phyloP scores from a whole-genome alignment of 2,888 invertebrate genomes.

The Xestia sexstrigata region DNA sequence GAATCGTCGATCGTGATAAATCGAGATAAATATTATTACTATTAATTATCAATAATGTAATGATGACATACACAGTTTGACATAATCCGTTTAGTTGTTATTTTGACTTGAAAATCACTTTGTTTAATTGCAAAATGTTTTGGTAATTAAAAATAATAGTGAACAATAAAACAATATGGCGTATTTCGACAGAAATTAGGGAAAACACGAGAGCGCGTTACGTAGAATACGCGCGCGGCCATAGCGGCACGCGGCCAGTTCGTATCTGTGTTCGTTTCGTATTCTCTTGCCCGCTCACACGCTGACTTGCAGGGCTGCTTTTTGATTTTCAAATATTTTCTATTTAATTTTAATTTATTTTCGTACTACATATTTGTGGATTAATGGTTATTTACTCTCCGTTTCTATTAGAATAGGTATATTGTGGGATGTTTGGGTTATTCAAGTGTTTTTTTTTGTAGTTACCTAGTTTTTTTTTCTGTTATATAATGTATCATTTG shows the following conservation, averaged over 20 bases:
- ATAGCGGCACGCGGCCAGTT: slow-evolving; percentile 79
- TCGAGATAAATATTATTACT: slow-evolving; percentile 64
- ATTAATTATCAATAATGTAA: slow-evolving; percentile 59
- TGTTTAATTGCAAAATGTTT: slow-evolving; percentile 57
- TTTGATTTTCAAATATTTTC: slow-evolving; percentile 31
- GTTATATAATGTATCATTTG: too few relatives aligned
- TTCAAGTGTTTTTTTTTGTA: background rate
- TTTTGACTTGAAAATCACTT: slow-evolving; percentile 47
- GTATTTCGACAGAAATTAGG: slow-evolving; percentile 85
- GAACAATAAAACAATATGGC: slow-evolving; percentile 87
- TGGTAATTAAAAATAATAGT: slow-evolving; percentile 72
- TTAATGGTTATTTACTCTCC: background rate
- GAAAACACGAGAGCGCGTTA: slow-evolving; percentile 80
- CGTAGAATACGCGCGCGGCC: slow-evolving; percentile 77
- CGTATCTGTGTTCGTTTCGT: slow-evolving; percentile 83
- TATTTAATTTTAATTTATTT: slow-evolving; percentile 51
- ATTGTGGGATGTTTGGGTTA: too few relatives aligned
- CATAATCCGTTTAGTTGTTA: slow-evolving; percentile 40
- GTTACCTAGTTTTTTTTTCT: too few relatives aligned
- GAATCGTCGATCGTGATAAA: slow-evolving; percentile 60
- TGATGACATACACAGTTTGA: slow-evolving; percentile 50
- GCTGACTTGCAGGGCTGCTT: slow-evolving; percentile 80
- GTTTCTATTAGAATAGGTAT: background rate
- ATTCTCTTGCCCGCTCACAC: slow-evolving; percentile 87
- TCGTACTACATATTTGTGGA: background rate